These are phyloP conservation scores for Cladopsammia gracilis DNA, from an alignment of 64 coral and sea anemone genomes.

Conservation along the genomic window DNA sequence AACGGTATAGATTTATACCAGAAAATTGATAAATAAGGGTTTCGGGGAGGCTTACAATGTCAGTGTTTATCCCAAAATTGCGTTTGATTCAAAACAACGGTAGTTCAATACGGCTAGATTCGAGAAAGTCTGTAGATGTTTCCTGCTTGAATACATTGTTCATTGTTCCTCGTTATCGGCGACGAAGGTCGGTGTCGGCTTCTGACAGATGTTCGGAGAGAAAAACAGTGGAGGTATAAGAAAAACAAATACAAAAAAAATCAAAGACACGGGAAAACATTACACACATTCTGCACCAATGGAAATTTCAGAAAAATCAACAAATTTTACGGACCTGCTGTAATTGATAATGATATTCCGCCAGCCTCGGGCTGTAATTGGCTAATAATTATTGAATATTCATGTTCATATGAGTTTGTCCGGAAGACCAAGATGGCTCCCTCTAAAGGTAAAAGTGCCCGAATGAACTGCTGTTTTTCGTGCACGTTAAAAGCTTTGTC, in stretches of 20 bases:
- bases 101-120: not conserved
- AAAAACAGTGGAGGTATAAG: not conserved
- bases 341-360: not conserved
- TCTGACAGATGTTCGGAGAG: conserved; percentile 37
- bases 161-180: not conserved
- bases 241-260: conserved; percentile 11
- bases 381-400: conserved; percentile 87
- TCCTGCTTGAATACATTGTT: too few relatives aligned
- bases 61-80: not conserved
- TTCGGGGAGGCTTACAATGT: not conserved
- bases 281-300: conserved; percentile 16
- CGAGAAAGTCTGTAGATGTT: not conserved
- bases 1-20: too few relatives aligned
- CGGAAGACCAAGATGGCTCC: conserved; percentile 96
- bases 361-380: conserved; percentile 66
- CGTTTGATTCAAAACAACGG: not conserved
- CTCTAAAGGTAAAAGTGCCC: conserved; percentile 74
- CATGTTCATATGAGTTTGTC: conserved; percentile 33
- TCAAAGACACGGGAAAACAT: conserved; percentile 15
- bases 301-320: conserved; percentile 19
- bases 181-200: not conserved
- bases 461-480: conserved; percentile 29
- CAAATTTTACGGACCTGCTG: conserved; percentile 19
- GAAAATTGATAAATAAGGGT: not conserved
- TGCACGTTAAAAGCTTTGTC: not conserved